Conservation (phyloP, 1,140 invertebrate species). For the Helicoverpa zea region DNA sequence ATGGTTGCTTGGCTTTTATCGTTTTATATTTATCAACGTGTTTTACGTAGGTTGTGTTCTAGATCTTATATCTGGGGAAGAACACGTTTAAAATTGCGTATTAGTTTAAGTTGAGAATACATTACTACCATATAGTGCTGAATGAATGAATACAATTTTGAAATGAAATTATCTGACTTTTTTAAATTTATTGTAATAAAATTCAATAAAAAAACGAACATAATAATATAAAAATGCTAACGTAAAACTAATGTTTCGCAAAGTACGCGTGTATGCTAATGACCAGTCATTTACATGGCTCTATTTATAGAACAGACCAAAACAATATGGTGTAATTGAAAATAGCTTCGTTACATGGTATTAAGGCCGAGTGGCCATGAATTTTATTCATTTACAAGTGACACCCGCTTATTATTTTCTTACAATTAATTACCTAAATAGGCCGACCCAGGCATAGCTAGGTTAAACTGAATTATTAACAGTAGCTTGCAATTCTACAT, state of each 20-base stretch:
- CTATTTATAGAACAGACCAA: not conserved
- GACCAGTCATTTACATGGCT: not conserved
- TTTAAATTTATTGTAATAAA: too few relatives aligned
- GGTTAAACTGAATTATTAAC: slow-evolving; percentile 23
- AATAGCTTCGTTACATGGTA: not conserved
- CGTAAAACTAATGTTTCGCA: too few relatives aligned
- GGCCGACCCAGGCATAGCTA: not conserved
- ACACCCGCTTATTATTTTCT: not conserved
- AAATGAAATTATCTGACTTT: too few relatives aligned
- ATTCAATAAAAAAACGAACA: too few relatives aligned
- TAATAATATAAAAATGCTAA: too few relatives aligned
- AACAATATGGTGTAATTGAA: not conserved
- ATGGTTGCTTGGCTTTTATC: not conserved
- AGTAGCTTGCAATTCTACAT: not conserved
- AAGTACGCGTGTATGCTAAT: not conserved
- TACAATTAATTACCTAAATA: not conserved
- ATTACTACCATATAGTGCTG: too few relatives aligned
- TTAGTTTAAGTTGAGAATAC: too few relatives aligned
- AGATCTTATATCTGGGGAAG: too few relatives aligned
- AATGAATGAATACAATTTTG: too few relatives aligned
- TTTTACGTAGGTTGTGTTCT: too few relatives aligned
- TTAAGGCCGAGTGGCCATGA: slow-evolving; percentile 11
- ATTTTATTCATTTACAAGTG: slow-evolving; percentile 17
- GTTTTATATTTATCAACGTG: too few relatives aligned
- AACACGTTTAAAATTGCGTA: too few relatives aligned